These are phyloP conservation scores for Ctenosaura bakeri DNA, from an alignment of 2,797 vertebrate genomes.

Conservation along the genomic window DNA sequence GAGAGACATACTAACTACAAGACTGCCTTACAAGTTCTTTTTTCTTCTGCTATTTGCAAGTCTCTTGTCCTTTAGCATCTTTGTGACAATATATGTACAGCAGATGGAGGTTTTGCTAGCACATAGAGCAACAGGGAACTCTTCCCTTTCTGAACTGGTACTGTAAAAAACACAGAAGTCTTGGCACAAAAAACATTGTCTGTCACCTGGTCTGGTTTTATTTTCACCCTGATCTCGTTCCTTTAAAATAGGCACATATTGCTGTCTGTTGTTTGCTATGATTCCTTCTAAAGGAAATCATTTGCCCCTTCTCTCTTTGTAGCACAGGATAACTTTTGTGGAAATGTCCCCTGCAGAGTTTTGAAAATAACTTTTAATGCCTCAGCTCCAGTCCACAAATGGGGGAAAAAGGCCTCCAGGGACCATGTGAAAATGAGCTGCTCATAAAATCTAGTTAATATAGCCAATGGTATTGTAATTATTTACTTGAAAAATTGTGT, in stretches of 20 bases:
- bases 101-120: neutral
- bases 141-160: neutral
- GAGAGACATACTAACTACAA: neutral
- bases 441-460: neutral
- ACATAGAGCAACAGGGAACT: neutral
- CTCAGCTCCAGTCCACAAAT: slow-evolving; percentile 24
- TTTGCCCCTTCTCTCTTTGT: neutral
- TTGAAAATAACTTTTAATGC: neutral
- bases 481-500: slow-evolving; percentile 19
- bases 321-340: neutral
- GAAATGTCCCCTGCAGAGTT: neutral
- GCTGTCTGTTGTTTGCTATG: neutral
- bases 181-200: neutral
- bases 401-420: slow-evolving; percentile 20
- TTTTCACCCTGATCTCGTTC: neutral
- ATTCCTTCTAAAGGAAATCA: neutral
- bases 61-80: neutral
- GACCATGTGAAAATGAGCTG: neutral
- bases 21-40: neutral
- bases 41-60: neutral
- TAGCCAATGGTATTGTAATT: slow-evolving; percentile 25
- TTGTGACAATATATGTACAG: neutral
- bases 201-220: neutral
- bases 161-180: neutral
- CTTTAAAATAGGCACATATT: neutral